Percentiles rank a stretch among this genome's conserved stretches.
Evolutionary conservation across 2,797 vertebrate genomes (phyloP).

Genomic region (Notoglanidium macrostoma): DNA sequence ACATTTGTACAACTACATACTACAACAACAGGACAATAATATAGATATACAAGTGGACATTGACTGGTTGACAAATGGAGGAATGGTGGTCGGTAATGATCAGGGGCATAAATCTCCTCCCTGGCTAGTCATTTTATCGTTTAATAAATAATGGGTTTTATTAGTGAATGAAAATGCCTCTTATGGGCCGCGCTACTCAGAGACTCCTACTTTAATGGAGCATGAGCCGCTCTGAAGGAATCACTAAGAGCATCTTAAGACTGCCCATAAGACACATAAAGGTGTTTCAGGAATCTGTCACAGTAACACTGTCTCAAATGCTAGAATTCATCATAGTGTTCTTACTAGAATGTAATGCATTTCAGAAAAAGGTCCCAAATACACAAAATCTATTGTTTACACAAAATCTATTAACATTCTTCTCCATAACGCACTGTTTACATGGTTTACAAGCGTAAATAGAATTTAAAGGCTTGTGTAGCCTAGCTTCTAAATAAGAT

Average conservation of each 20-base stretch:
- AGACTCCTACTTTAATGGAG: constrained; percentile 5
- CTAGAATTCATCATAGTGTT: constrained; percentile 16
- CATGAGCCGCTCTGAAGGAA: neutral
- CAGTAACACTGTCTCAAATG: neutral
- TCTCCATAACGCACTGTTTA: neutral
- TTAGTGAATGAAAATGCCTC: constrained; percentile 38
- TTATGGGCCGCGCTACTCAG: neutral
- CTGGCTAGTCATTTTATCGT: constrained; percentile 42
- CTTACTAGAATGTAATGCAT: neutral
- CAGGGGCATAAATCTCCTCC: constrained; percentile 33
- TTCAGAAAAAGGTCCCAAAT: neutral
- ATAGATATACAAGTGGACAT: constrained; percentile 52
- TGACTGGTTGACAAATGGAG: constrained; percentile 50
- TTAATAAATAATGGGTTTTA: constrained; percentile 41
- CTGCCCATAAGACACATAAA: constrained; percentile 17
- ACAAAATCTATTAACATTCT: neutral
- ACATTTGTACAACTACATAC: constrained; percentile 34
- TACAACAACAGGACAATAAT: constrained; percentile 58
- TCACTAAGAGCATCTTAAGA: constrained; percentile 2
- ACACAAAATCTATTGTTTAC: neutral
- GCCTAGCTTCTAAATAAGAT: neutral
- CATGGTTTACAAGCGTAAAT: neutral
- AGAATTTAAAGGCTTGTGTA: neutral
- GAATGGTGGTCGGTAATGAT: constrained; percentile 34
- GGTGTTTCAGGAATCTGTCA: constrained; percentile 23